Evolutionary conservation across 2,888 invertebrate genomes (phyloP).

Genomic region (Athalia circularis): DNA sequence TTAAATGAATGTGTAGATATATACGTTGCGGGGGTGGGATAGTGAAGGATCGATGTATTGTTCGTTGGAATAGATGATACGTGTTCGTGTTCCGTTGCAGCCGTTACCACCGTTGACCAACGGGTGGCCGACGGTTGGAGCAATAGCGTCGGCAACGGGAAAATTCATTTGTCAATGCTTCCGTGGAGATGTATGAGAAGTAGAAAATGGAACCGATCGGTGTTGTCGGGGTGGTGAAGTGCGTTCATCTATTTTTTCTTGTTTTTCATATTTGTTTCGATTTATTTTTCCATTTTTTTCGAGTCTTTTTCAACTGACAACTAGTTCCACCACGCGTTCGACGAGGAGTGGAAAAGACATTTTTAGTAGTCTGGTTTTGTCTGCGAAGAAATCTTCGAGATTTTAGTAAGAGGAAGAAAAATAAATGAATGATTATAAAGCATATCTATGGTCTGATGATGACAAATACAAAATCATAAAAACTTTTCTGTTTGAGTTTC

Average conservation of each 20-base stretch:
- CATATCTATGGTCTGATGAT: neutral
- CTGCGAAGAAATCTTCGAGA: neutral
- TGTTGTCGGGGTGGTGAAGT: neutral
- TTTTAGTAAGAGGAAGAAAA: neutral
- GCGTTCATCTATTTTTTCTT: too few relatives aligned
- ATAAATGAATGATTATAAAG: neutral
- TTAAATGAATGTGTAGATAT: neutral
- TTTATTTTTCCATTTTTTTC: neutral
- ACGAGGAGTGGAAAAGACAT: neutral
- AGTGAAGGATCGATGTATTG: constrained; percentile 25
- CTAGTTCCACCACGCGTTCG: too few relatives aligned
- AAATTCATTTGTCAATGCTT: constrained; percentile 32
- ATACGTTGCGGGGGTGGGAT: neutral
- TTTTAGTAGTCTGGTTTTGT: neutral
- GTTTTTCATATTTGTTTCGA: neutral
- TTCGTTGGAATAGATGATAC: constrained; percentile 29
- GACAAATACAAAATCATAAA: neutral
- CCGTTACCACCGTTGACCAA: constrained; percentile 32
- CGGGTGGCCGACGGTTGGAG: neutral
- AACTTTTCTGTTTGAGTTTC: neutral
- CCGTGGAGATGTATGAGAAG: constrained; percentile 28
- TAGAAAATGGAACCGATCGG: constrained; percentile 18
- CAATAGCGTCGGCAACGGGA: neutral
- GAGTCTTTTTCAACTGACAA: neutral
- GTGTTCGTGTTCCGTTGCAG: constrained; percentile 15